Base-by-base conservation (phyloP, 92 coral and sea anemone genomes). In the Metridium senile region DNA sequence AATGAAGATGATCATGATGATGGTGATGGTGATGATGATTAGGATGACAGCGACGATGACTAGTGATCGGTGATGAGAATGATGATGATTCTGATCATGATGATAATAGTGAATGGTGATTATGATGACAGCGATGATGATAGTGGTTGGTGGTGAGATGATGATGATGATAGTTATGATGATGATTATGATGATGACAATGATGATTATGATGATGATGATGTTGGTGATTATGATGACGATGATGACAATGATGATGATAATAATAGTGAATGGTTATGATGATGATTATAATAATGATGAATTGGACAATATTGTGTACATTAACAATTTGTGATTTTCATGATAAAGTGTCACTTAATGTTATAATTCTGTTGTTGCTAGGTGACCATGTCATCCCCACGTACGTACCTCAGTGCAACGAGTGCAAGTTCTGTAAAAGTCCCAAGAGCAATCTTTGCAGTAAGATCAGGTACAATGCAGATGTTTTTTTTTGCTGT, bases 321-420 rank as follows among this genome's bases (percentile, higher is more conserved):
- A n/a, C n/a, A n/a, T n/a, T n/a, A n/a, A n/a, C n/a, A n/a, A n/a
- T n/a, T n/a, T n/a, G n/a, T n/a, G n/a, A n/a, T n/a, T n/a, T n/a
- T n/a, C n/a, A n/a, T n/a, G n/a, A n/a, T n/a, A n/a, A n/a, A n/a
- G n/a, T n/a, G n/a, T n/a, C n/a, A n/a, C n/a, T n/a, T n/a, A n/a
- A n/a, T n/a, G n/a, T n/a, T n/a, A n/a, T n/a, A n/a, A n/a, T n/a
- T n/a, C n/a, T n/a, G n/a, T n/a, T 21, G 61, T 54, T 39, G 6
- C 1, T 39, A 93, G 98, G 99, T 27, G 97, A 95, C 73, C 99
- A 95, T 87, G 99, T 91, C 35, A 74, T 95, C 26, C 99, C 97
- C 16, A 79, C 89, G 47, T 95, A 91, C 70, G 87, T 89, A 26
- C 97, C 99, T 11, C 99, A 95, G 47, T 95, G 99, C 74, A 82